A percentile compares a stretch with the other conserved stretches of the same genome.
These are phyloP conservation scores for Drosophila neocordata DNA, from an alignment of 1,140 invertebrate genomes.

Conservation along the genomic window DNA sequence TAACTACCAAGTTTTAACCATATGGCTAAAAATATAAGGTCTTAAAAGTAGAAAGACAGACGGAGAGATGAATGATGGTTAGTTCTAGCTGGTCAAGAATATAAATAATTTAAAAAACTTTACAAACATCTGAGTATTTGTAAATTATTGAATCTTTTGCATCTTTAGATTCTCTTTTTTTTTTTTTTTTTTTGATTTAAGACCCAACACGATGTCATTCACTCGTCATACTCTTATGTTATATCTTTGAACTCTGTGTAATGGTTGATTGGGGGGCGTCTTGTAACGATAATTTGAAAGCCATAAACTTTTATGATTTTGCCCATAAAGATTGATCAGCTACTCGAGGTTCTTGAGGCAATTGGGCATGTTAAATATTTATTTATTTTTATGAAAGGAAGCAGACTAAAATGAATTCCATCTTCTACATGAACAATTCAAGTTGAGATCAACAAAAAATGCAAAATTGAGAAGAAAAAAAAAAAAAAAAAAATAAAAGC, in stretches of 20 bases:
- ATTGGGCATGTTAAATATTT: conserved; percentile 40
- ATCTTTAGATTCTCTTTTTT: too few species aligned
- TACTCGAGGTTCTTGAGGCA: not conserved
- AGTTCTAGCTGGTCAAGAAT: too few species aligned
- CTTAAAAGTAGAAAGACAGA: too few species aligned
- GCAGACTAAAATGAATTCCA: conserved; percentile 34
- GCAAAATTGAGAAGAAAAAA: not conserved
- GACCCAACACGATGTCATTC: conserved; percentile 38
- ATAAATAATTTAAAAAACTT: too few species aligned
- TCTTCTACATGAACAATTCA: not conserved
- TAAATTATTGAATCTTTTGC: too few species aligned
- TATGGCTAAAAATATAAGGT: too few species aligned
- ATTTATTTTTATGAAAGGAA: conserved; percentile 23
- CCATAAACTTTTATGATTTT: conserved; percentile 65
- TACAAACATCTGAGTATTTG: too few species aligned
- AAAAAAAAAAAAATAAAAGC: conserved; percentile 9
- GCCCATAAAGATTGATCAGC: conserved; percentile 66
- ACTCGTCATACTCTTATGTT: conserved; percentile 9
- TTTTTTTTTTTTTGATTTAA: not conserved
- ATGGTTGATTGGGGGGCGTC: conserved; percentile 6
- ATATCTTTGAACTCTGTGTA: not conserved
- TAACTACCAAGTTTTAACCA: too few species aligned
- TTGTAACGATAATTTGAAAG: conserved; percentile 29
- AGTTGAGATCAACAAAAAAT: too few species aligned
- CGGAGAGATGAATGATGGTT: too few species aligned